Conservation (phyloP, 2,113 vertebrate genomes). For the Seriola aureovittata region DNA sequence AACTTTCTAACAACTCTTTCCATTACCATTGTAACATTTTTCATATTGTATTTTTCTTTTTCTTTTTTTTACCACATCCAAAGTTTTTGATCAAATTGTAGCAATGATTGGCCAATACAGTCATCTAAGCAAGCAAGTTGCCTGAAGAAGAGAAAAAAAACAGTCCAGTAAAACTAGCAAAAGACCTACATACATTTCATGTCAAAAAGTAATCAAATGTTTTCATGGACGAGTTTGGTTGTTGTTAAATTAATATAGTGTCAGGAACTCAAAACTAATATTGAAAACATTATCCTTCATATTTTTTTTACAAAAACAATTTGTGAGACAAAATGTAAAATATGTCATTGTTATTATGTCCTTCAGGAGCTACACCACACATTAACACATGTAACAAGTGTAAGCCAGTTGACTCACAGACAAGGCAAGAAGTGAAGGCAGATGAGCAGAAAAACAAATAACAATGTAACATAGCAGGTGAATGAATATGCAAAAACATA, state of each 20-base stretch:
- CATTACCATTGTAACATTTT: constrained; percentile 30
- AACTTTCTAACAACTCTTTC: constrained; percentile 51
- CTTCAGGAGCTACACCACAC: constrained; percentile 49
- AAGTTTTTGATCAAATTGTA: constrained; percentile 45
- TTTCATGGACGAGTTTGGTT: constrained; percentile 41
- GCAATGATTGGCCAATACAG: constrained; percentile 66
- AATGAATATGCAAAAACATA: constrained; percentile 68
- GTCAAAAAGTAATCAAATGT: constrained; percentile 47
- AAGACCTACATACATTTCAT: constrained; percentile 62
- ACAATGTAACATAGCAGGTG: constrained; percentile 56
- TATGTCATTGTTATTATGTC: constrained; percentile 22
- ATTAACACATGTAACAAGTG: constrained; percentile 47
- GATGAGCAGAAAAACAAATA: constrained; percentile 59
- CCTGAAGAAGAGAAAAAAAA: constrained; percentile 24
- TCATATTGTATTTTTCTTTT: constrained; percentile 17
- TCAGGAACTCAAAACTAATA: constrained; percentile 13
- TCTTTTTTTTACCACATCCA: constrained; percentile 8
- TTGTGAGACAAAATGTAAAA: constrained; percentile 33
- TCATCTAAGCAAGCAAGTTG: constrained; percentile 59
- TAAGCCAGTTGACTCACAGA: constrained; percentile 64
- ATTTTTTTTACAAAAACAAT: constrained; percentile 40
- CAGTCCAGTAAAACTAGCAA: constrained; percentile 59
- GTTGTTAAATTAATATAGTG: constrained; percentile 21
- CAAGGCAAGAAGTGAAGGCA: constrained; percentile 81
- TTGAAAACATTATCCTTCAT: constrained; percentile 49